These are phyloP conservation scores for Lasioglossum oenotherae DNA, from an alignment of 2,888 invertebrate species.

Conservation along the genomic window DNA sequence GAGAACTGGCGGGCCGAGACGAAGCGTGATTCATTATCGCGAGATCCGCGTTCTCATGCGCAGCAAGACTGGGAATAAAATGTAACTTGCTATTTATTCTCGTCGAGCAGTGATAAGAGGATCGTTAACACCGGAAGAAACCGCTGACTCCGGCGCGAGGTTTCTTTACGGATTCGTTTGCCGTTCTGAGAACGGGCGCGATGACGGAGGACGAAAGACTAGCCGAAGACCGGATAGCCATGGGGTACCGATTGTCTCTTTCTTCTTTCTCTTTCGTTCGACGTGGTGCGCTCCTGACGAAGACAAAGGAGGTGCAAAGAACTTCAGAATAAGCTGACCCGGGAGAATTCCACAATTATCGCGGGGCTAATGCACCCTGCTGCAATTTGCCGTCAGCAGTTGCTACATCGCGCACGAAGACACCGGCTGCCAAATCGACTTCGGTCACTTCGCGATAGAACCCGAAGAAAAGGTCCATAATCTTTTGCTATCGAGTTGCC, in stretches of 20 bases:
- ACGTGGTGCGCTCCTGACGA: slow-evolving; percentile 44
- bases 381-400: slow-evolving; percentile 39
- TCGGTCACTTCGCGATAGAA: slow-evolving; percentile 3
- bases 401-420: slow-evolving; percentile 20
- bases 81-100: slow-evolving; percentile 34
- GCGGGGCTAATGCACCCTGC: slow-evolving; percentile 55
- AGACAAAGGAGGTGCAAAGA: slow-evolving; percentile 65
- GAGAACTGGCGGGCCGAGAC: neutral
- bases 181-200: slow-evolving; percentile 62
- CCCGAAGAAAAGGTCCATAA: neutral
- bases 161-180: slow-evolving; percentile 57
- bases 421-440: slow-evolving; percentile 9
- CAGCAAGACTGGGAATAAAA: neutral
- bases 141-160: slow-evolving; percentile 43
- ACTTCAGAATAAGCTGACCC: slow-evolving; percentile 64
- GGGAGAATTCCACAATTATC: slow-evolving; percentile 69
- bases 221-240: slow-evolving; percentile 51
- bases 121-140: slow-evolving; percentile 64
- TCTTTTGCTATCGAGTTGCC: neutral
- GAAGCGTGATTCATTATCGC: neutral
- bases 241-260: slow-evolving; percentile 40
- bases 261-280: slow-evolving; percentile 14
- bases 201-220: slow-evolving; percentile 67
- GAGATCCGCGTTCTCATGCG: neutral
- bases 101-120: slow-evolving; percentile 54